Base-by-base conservation (phyloP, 2,888 invertebrate genomes). In the Muscina levida region DNA sequence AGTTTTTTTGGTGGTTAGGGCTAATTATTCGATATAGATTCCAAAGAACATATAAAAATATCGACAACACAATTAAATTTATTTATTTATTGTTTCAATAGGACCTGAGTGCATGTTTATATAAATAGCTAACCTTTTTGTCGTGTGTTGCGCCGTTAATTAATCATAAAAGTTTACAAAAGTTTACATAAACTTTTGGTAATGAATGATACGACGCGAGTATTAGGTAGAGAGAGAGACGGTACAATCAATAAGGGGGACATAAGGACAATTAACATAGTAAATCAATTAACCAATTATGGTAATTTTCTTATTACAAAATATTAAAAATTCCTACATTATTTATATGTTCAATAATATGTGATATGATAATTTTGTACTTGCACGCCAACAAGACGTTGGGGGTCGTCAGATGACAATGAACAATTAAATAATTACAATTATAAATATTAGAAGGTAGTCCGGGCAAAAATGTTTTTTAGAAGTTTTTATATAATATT, bases 211-310 rank as follows among this genome's bases (percentile, higher is more conserved):
- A 22, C 15, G 57, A 15, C 22, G 59, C 39, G 53, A 24, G 1
- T 22, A 24, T 59, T 10, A 1, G 39, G 59, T 3, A 39, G 31
- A 19, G 8, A 3, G n/a, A n/a, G 24, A 26, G 26, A 26, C 1
- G 56, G 56, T n/a, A n/a, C 51, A 4, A 2, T 11, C 1, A 22
- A 31, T 26, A n/a, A 57, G 15, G 31, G 31, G 13, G 53, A 11
- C 22, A n/a, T n/a, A 57, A 26, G 19, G 44, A 37, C 68, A 72
- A 79, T 75, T 72, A 53, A 39, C 53, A 75, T 75, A 79, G 62
- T 65, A 75, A 75, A 79, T 79, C 68, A 75, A 75, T 71, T 53
- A 67, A 44, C 57, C 74, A 74, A 74, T 79, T 75, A 79, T 59
- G 37, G 59, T 59, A 19, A 59, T 59, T 59, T 39, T 59, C 59